Conservation (phyloP, 1,140 invertebrate species). For the Bombus affinis region DNA sequence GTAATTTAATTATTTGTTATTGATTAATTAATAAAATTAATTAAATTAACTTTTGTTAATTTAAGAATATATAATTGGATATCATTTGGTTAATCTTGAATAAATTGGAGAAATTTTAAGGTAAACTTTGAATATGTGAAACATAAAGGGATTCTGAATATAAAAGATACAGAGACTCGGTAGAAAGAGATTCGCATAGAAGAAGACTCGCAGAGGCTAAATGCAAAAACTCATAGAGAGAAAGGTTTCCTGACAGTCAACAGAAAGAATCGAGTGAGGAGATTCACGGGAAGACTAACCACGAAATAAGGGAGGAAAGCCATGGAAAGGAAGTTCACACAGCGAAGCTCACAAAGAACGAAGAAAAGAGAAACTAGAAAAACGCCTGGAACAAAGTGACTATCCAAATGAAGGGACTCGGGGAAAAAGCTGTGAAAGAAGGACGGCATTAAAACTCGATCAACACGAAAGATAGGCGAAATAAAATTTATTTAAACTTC, state of each 20-base stretch:
- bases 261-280: slow-evolving; percentile 9
- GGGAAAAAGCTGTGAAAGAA: neutral
- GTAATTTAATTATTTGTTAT: too few species aligned
- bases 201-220: neutral
- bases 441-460: neutral
- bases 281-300: neutral
- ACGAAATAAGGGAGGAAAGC: neutral
- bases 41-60: too few species aligned
- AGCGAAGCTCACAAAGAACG: neutral
- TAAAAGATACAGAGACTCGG: neutral
- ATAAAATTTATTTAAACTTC: neutral
- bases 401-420: neutral
- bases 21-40: too few species aligned
- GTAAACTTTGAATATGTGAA: too few species aligned
- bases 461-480: neutral
- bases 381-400: neutral
- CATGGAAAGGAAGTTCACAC: neutral
- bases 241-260: neutral
- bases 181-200: neutral
- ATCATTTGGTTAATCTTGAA: neutral
- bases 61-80: neutral
- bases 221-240: neutral
- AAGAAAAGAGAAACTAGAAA: neutral
- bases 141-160: neutral
- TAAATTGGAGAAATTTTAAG: neutral